Evolutionary conservation across 2,797 vertebrate species (phyloP).

Genomic region (Clarias laeviceps): DNA sequence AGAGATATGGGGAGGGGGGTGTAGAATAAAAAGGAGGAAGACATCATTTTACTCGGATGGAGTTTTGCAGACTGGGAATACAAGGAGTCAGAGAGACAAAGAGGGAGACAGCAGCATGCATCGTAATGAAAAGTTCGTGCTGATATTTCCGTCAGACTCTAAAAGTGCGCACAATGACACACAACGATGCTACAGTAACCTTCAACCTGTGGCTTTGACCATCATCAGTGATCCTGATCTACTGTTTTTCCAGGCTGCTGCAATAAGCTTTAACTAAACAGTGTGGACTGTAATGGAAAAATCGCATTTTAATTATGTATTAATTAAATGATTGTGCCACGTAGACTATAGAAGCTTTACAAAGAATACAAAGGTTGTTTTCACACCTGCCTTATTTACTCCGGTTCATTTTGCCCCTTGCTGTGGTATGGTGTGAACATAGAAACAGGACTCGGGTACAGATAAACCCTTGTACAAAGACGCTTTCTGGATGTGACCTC

Average conservation of each 20-base stretch:
- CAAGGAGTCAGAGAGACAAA: not conserved
- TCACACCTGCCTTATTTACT: too few species aligned
- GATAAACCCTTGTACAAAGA: too few species aligned
- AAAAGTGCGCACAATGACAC: constrained; percentile 18
- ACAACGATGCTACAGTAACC: not conserved
- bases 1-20: not conserved
- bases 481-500: too few species aligned
- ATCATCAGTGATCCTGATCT: not conserved
- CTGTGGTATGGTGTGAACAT: too few species aligned
- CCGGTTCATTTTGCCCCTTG: too few species aligned
- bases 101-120: constrained; percentile 25
- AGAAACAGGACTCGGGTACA: too few species aligned
- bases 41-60: not conserved
- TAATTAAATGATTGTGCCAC: too few species aligned
- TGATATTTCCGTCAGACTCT: constrained; percentile 28
- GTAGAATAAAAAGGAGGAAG: not conserved
- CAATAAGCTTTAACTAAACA: constrained; percentile 1
- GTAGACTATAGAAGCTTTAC: too few species aligned
- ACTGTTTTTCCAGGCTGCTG: not conserved
- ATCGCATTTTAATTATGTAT: too few species aligned
- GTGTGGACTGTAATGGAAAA: too few species aligned
- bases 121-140: constrained; percentile 37
- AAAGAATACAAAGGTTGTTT: not conserved
- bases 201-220: not conserved
- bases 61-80: not conserved